These are phyloP conservation scores for Dipodomys spectabilis DNA, from an alignment of 2,113 vertebrate genomes.

Conservation along the genomic window DNA sequence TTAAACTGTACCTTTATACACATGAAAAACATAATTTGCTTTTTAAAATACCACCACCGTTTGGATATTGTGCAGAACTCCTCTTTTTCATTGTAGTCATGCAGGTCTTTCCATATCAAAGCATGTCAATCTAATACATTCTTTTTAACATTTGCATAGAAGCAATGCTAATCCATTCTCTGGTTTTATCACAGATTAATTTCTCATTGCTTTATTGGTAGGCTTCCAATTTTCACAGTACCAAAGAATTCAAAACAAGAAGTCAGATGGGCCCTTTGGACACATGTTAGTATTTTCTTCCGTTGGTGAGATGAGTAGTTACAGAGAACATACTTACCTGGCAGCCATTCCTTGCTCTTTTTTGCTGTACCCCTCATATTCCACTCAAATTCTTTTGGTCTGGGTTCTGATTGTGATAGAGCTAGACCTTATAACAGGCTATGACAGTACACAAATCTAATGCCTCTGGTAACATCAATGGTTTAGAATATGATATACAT, in stretches of 20 bases:
- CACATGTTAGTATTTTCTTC: not conserved
- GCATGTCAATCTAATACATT: conserved; percentile 7
- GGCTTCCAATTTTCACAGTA: conserved; percentile 26
- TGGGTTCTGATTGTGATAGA: not conserved
- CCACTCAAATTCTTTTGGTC: not conserved
- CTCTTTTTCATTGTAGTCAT: not conserved
- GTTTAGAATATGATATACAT: not conserved
- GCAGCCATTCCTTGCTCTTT: not conserved
- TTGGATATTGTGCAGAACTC: not conserved
- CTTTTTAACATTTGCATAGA: conserved; percentile 20
- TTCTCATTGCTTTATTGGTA: conserved; percentile 32
- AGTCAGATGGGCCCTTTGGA: not conserved
- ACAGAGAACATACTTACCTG: not conserved
- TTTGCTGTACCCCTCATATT: not conserved
- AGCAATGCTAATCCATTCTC: conserved; percentile 14
- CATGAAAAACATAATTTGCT: not conserved
- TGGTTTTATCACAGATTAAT: conserved; percentile 29
- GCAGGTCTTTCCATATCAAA: conserved; percentile 22
- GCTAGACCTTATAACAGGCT: not conserved
- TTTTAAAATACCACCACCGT: not conserved
- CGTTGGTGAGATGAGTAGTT: not conserved
- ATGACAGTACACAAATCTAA: not conserved
- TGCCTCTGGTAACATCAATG: not conserved
- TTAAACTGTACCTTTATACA: not conserved
- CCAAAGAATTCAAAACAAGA: not conserved